Conservation (phyloP, 2,113 vertebrate genomes). For the Mormoops blainvillei region DNA sequence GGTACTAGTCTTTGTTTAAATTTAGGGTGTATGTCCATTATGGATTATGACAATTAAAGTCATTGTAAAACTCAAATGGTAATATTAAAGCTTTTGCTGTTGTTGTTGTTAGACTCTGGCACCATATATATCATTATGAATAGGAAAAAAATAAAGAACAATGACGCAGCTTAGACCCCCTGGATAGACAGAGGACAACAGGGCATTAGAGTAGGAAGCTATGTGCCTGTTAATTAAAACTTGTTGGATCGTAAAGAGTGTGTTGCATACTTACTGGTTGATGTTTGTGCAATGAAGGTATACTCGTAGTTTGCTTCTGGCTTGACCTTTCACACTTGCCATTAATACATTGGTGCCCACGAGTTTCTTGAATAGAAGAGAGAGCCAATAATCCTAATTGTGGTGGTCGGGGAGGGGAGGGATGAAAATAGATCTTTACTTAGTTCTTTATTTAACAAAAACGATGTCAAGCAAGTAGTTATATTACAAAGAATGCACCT, state of each 20-base stretch:
- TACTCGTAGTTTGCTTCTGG: constrained; percentile 79
- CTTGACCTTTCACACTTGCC: constrained; percentile 23
- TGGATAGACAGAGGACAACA: background rate
- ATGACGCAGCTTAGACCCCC: background rate
- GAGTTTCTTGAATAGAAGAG: constrained; percentile 91
- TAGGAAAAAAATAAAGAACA: background rate
- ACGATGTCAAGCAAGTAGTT: background rate
- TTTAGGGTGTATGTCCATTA: background rate
- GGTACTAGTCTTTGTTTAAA: background rate
- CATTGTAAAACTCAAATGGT: background rate
- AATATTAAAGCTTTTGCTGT: background rate
- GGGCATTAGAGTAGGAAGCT: background rate
- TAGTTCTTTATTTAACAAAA: constrained; percentile 23
- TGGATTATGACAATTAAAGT: background rate
- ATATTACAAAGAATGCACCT: background rate
- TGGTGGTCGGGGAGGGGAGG: background rate
- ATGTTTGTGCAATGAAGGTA: constrained; percentile 91
- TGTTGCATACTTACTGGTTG: constrained; percentile 80
- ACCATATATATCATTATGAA: background rate
- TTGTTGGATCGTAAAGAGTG: background rate
- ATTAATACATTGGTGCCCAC: constrained; percentile 89
- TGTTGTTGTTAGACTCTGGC: background rate
- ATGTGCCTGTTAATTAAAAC: background rate
- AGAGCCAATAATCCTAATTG: constrained; percentile 95
- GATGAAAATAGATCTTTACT: background rate